Base-by-base conservation (phyloP, 2,113 vertebrate species). In the Rhinolophus sinicus region DNA sequence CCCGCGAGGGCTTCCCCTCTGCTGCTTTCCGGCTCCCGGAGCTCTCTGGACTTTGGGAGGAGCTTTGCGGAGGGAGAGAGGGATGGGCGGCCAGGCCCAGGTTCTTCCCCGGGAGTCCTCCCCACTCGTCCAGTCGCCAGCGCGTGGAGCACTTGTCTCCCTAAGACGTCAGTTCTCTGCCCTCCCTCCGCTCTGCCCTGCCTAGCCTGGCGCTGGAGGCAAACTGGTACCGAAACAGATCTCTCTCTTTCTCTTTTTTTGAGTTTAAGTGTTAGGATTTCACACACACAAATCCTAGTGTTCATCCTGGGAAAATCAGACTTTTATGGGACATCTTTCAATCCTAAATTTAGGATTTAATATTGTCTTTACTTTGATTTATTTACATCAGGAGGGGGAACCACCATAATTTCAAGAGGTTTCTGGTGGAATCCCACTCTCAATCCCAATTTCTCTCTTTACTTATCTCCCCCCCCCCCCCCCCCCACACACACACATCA, bases 1-100 rank as follows among this genome's bases (percentile, higher is more conserved):
- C 69, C 15, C 50, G 76, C 85, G 81, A 65, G 90, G 93, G 47
- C 85, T 94, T 95, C 84, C 94, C 80, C 33, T 26, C 16, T 0
- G 56, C 90, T 0, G 19, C 10, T 3, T n/a, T 21, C 0, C 3
- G 70, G 14, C 28, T 2, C 1, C 38, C 75, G 65, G 77, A 54
- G 65, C 15, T 40, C 40, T 62, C 38, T 1, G 33, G 26, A 18
- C 15, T 8, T 76, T 8, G 26, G 8, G 24, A 28, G 81, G 58
- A 8, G 24, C 19, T 7, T 18, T 70, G 65, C 6, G 4, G 8
- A 33, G 26, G 4, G 8, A 33, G 26, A 62, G 30, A 50, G 50
- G 3, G 7, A 1, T 9, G 19, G 26, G n/a, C n/a, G 7, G n/a
- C 52, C 44, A 4, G 60, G 28, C 38, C 75, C 76, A 0, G 50